Conservation (phyloP, 2,888 invertebrate species). For the Chrysotoxum bicinctum region DNA sequence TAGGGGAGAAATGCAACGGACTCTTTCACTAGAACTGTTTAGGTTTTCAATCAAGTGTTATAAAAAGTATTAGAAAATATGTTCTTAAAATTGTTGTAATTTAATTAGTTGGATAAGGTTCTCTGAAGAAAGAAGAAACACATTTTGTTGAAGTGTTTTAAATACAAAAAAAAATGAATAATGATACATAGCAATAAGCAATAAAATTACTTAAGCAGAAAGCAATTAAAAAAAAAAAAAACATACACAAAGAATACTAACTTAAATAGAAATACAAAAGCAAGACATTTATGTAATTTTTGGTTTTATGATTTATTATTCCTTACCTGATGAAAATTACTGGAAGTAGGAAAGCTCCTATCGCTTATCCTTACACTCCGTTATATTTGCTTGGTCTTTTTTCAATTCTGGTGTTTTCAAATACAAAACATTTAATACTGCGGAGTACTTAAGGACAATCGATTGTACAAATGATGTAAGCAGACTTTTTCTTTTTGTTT, state of each 20-base stretch:
- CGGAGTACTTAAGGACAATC: slow-evolving; percentile 54
- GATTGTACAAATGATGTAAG: slow-evolving; percentile 53
- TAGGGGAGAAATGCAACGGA: too few relatives aligned
- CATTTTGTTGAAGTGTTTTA: background rate
- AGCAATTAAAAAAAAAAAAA: slow-evolving; percentile 45
- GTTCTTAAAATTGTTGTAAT: background rate
- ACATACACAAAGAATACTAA: slow-evolving; percentile 21
- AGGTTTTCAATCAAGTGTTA: too few relatives aligned
- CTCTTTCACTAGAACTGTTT: too few relatives aligned
- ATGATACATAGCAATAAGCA: slow-evolving; percentile 62
- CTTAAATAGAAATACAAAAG: slow-evolving; percentile 37
- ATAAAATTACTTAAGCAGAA: slow-evolving; percentile 59
- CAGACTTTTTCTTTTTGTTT: slow-evolving; percentile 47
- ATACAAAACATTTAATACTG: slow-evolving; percentile 42
- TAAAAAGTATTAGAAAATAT: background rate
- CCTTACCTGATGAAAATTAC: slow-evolving; percentile 62
- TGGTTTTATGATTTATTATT: background rate
- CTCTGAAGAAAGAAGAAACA: background rate
- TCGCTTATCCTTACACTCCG: slow-evolving; percentile 49
- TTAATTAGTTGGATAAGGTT: background rate
- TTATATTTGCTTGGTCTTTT: slow-evolving; percentile 31
- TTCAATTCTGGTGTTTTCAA: slow-evolving; percentile 19
- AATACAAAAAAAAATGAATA: slow-evolving; percentile 29
- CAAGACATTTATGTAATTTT: slow-evolving; percentile 28
- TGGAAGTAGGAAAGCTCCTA: slow-evolving; percentile 66